Evolutionary conservation across 2,888 invertebrate genomes (phyloP).

Genomic region (Meandrusa payeni): DNA sequence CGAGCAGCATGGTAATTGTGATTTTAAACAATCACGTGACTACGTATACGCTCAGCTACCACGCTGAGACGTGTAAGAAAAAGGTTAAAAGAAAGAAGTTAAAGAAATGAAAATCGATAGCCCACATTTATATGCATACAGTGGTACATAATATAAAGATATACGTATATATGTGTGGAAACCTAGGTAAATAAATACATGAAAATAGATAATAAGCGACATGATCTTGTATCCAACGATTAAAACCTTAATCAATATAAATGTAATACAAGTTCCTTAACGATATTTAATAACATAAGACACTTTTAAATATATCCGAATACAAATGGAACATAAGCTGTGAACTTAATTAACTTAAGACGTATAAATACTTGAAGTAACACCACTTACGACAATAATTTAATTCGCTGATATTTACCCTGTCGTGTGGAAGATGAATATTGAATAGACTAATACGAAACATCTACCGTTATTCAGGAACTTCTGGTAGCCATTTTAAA

Average conservation of each 20-base stretch:
- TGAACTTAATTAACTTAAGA: neutral
- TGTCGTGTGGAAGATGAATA: conserved; percentile 24
- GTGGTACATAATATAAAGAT: too few relatives aligned
- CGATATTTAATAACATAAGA: neutral
- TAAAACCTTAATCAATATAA: conserved; percentile 5
- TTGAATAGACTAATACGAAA: conserved; percentile 44
- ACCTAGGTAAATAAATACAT: too few relatives aligned
- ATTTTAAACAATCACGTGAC: too few relatives aligned
- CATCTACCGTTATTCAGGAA: conserved; percentile 79
- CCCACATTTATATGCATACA: too few relatives aligned
- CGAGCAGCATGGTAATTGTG: too few relatives aligned
- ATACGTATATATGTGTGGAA: too few relatives aligned
- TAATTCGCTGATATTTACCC: neutral
- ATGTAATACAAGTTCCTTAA: neutral
- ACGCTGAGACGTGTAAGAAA: too few relatives aligned
- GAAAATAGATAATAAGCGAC: too few relatives aligned
- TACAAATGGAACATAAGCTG: conserved; percentile 1
- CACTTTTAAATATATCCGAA: neutral
- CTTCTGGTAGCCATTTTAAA: conserved; percentile 61
- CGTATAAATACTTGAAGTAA: conserved; percentile 6
- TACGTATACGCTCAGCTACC: too few relatives aligned
- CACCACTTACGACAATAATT: neutral
- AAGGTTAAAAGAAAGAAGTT: too few relatives aligned
- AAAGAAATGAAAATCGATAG: too few relatives aligned
- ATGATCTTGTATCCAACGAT: neutral